phyloP scores from a whole-genome alignment of 2,888 invertebrate species.

The Harpalus rubripes region DNA sequence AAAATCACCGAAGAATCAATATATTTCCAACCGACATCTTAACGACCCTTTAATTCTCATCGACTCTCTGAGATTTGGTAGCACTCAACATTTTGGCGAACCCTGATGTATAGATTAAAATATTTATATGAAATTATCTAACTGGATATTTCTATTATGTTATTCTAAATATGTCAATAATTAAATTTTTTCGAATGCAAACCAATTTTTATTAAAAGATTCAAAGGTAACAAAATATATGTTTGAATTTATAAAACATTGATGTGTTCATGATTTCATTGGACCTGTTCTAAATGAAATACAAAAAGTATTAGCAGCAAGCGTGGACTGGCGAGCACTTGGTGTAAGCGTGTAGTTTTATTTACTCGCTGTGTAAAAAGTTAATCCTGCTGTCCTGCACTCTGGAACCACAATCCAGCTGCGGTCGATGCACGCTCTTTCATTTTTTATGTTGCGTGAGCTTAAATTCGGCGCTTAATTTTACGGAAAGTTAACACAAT shows the following conservation, averaged over 20 bases:
- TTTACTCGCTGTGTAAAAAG: conserved; percentile 33
- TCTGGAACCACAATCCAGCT: background rate
- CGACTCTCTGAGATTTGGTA: too few species aligned
- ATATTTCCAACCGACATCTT: too few species aligned
- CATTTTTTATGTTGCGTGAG: conserved; percentile 27
- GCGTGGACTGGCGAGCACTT: background rate
- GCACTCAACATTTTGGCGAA: too few species aligned
- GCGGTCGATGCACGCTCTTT: background rate
- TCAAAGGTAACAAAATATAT: too few species aligned
- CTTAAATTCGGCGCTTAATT: conserved; percentile 20
- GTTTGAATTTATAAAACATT: background rate
- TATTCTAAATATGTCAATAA: too few species aligned
- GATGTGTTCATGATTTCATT: background rate
- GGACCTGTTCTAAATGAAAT: background rate
- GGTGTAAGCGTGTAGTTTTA: conserved; percentile 31
- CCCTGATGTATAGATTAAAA: too few species aligned
- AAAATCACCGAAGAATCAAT: too few species aligned
- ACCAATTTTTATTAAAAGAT: too few species aligned
- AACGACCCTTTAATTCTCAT: too few species aligned
- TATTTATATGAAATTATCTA: too few species aligned
- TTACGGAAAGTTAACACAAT: background rate
- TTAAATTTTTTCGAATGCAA: too few species aligned
- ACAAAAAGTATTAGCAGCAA: conserved; percentile 1
- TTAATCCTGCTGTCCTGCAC: conserved; percentile 30
- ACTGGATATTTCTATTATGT: too few species aligned